Base-by-base conservation (phyloP, 2,797 vertebrate genomes). In the Aphelocoma californica region DNA sequence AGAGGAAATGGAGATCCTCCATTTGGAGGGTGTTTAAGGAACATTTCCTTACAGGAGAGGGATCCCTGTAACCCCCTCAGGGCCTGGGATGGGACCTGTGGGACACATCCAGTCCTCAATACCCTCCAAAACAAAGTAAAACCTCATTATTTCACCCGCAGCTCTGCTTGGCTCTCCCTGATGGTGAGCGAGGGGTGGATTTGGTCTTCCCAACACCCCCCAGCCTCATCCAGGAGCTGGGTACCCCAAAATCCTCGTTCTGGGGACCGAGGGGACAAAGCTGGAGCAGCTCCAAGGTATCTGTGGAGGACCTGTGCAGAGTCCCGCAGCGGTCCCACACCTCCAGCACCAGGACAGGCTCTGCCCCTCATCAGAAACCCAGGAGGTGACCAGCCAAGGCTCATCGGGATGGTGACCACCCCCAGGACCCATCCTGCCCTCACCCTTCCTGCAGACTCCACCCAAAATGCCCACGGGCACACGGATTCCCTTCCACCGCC, bases 331-430 rank as follows among this genome's bases (percentile, higher is more conserved):
- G 54, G 5, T 70, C 60, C 74, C 57, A 34, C 31, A 0, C 16
- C 40, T 28, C 72, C 8, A 5, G 13, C 51, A 15, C 16, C 2
- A 0, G 32, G 7, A 8, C 54, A 38, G n/a, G 53, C 31, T 44
- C 64, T 81, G 20, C 38, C 62, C 18, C 0, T 36, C 0, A 0
- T 12, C 60, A 74, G 51, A 58, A 84, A 28, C 45, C 48, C 88
- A 21, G 2, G 2, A 42, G 21, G 4, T 1, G 6, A 44, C 29
- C 58, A 8, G 0, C 17, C 0, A 0, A 36, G 9, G 18, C 5
- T 56, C 54, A 1, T 0, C 0, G 1, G 14, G 50, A 8, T 14
- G 38, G 25, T 19, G 79, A 18, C 36, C 66, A 19, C 70, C 57
- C 10, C 69, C 18, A 1, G 54, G 18, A 12, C 23, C 42, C 50